Conservation (phyloP, 2,113 vertebrate genomes). For the Callionymus lyra region DNA sequence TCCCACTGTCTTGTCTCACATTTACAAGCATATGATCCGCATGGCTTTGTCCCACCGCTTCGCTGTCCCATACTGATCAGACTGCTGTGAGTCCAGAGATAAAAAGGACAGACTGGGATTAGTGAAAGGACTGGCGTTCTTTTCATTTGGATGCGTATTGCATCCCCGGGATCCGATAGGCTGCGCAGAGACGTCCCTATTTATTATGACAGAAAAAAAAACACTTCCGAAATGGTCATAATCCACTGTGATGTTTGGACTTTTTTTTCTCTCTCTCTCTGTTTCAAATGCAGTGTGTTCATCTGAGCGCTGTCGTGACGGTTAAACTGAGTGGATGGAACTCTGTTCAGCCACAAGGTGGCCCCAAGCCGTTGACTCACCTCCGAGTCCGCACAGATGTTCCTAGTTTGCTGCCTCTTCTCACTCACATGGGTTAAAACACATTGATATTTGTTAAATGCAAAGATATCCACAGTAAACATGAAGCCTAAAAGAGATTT, state of each 20-base stretch:
- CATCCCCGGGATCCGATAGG: slow-evolving; percentile 70
- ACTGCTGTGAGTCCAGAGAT: slow-evolving; percentile 77
- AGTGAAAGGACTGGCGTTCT: slow-evolving; percentile 74
- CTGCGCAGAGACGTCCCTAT: slow-evolving; percentile 57
- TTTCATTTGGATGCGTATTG: slow-evolving; percentile 83
- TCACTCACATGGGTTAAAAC: no score
- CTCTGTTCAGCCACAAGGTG: slow-evolving; percentile 49
- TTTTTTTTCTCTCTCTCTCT: slow-evolving; percentile 18
- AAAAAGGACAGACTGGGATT: slow-evolving; percentile 91
- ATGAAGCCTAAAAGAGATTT: no score
- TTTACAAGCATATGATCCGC: slow-evolving; percentile 47
- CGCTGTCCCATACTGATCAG: slow-evolving; percentile 68
- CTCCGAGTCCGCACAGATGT: slow-evolving; percentile 4
- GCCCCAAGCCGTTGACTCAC: slow-evolving; percentile 23
- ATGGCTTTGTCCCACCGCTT: slow-evolving; percentile 56
- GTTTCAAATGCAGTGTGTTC: slow-evolving; percentile 49
- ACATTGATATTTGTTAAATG: no score
- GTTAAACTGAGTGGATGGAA: slow-evolving; percentile 43
- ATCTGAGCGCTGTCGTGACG: slow-evolving; percentile 52
- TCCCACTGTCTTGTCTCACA: slow-evolving; percentile 37
- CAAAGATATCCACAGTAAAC: no score
- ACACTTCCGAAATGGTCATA: slow-evolving; percentile 62
- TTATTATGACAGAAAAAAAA: slow-evolving; percentile 49
- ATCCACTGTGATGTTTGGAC: slow-evolving; percentile 52
- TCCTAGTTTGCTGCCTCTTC: slow-evolving; percentile 5